Evolutionary conservation across 2,113 vertebrate species (phyloP).

Genomic region (Odobenus rosmarus): DNA sequence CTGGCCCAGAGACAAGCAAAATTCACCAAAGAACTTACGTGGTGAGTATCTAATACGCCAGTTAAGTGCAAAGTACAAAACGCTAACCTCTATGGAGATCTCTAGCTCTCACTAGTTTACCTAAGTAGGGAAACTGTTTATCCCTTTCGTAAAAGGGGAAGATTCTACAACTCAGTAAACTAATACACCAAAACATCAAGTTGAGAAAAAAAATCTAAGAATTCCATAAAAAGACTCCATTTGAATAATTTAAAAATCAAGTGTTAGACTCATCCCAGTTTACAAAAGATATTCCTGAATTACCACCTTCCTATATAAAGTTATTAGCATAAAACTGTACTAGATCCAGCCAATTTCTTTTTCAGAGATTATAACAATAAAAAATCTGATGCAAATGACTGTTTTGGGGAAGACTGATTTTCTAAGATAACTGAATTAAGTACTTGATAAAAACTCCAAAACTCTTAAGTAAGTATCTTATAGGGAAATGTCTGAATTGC

Average conservation of each 20-base stretch:
- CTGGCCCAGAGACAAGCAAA: neutral
- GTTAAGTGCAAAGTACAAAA: neutral
- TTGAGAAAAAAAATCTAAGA: neutral
- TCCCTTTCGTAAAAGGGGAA: neutral
- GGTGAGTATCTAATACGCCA: neutral
- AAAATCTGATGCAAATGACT: neutral
- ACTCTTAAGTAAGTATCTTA: neutral
- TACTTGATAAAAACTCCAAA: neutral
- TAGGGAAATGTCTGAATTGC: neutral
- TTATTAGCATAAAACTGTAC: neutral
- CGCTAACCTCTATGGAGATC: neutral
- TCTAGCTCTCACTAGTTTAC: neutral
- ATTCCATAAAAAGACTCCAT: neutral
- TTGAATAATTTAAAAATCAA: conserved; percentile 31
- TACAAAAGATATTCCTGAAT: conserved; percentile 20
- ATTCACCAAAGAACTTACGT: neutral
- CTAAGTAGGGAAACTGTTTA: neutral
- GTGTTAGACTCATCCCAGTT: neutral
- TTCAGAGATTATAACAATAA: neutral
- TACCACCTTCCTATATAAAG: neutral
- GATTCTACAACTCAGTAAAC: neutral
- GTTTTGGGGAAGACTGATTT: neutral
- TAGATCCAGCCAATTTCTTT: neutral
- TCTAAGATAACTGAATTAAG: neutral
- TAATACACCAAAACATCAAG: neutral